These are phyloP conservation scores for Goniozus legneri DNA, from an alignment of 1,140 invertebrate genomes.

Conservation along the genomic window DNA sequence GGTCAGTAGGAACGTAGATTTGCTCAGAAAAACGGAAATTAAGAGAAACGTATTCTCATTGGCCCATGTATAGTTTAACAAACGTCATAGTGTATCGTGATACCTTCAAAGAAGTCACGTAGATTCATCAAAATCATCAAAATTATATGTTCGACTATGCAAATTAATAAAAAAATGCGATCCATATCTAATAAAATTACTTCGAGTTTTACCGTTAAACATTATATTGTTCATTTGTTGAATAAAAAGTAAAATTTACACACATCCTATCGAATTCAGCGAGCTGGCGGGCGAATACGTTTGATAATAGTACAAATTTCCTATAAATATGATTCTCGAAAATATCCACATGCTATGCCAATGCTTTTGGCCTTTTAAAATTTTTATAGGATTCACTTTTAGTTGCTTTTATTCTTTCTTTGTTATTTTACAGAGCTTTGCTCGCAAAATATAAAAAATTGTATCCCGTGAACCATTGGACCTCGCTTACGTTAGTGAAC, in stretches of 20 bases:
- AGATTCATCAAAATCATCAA: neutral
- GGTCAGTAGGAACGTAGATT: constrained; percentile 24
- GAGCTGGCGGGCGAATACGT: constrained; percentile 20
- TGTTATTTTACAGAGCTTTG: constrained; percentile 18
- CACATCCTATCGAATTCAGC: too few species aligned
- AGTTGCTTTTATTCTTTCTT: constrained; percentile 20
- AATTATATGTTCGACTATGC: neutral
- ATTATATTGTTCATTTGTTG: neutral
- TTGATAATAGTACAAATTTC: constrained; percentile 26
- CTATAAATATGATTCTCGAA: constrained; percentile 41
- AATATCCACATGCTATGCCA: constrained; percentile 39
- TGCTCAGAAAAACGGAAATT: constrained; percentile 8
- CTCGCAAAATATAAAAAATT: constrained; percentile 43
- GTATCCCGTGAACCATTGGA: constrained; percentile 51
- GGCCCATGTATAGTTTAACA: neutral
- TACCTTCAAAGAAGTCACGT: neutral
- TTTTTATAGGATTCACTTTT: constrained; percentile 22
- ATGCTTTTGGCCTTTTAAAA: too few species aligned
- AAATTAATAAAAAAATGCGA: neutral
- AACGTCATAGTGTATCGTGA: neutral
- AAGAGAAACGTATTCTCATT: neutral
- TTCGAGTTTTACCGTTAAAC: neutral
- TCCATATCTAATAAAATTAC: neutral
- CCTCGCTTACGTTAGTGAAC: constrained; percentile 34
- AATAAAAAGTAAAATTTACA: neutral